Evolutionary conservation across 2,113 vertebrate genomes (phyloP).

Genomic region (Agapornis roseicollis): DNA sequence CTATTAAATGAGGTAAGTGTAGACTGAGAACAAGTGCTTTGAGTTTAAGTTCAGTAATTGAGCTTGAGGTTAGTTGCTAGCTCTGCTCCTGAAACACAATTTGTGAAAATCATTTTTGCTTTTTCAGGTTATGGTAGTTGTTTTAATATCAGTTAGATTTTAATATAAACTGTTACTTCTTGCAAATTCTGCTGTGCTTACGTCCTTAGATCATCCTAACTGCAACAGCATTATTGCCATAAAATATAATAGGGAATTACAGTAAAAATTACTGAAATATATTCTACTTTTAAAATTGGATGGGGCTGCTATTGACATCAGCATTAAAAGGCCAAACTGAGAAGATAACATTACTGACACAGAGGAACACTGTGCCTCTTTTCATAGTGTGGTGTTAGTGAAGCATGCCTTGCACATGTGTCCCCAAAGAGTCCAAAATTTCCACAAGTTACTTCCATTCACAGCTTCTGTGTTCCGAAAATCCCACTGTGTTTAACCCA

Average conservation of each 20-base stretch:
- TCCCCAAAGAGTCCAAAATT: slow-evolving; percentile 23
- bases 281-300: not conserved
- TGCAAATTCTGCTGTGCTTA: not conserved
- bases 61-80: not conserved
- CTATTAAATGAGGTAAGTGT: not conserved
- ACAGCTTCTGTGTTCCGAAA: slow-evolving; percentile 5
- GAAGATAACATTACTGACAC: not conserved
- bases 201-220: not conserved
- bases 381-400: slow-evolving; percentile 24
- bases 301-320: not conserved
- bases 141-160: slow-evolving; percentile 8
- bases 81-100: not conserved
- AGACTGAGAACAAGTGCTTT: not conserved
- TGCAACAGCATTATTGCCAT: not conserved
- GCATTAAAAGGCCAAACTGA: slow-evolving; percentile 2
- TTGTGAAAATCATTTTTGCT: not conserved
- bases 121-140: not conserved
- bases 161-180: slow-evolving; percentile 24
- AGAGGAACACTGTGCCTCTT: slow-evolving; percentile 20
- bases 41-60: not conserved
- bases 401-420: slow-evolving; percentile 33
- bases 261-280: not conserved
- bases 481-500: not conserved
- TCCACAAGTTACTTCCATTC: not conserved
- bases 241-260: not conserved